Conservation (phyloP, 2,888 invertebrate genomes). For the Campoletis raptor region DNA sequence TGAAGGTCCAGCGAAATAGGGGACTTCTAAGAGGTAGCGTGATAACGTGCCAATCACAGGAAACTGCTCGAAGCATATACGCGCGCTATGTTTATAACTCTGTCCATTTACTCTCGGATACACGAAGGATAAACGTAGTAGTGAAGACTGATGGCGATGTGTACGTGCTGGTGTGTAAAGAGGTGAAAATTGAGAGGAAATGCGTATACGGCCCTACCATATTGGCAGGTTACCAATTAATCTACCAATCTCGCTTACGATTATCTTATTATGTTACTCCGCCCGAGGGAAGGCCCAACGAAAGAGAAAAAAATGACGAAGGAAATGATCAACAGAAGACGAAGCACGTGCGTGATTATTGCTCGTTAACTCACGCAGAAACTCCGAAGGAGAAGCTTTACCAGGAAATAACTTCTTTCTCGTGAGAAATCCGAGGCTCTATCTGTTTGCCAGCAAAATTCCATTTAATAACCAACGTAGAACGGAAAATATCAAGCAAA, state of each 20-base stretch:
- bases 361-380: conserved; percentile 64
- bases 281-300: conserved; percentile 7
- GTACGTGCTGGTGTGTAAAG: conserved; percentile 26
- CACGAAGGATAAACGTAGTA: conserved; percentile 62
- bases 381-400: neutral
- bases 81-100: conserved; percentile 4
- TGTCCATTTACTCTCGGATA: conserved; percentile 17
- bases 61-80: conserved; percentile 60
- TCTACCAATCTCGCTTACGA: conserved; percentile 73
- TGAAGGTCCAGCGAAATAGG: conserved; percentile 33
- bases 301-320: conserved; percentile 23
- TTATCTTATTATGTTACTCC: conserved; percentile 73
- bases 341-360: conserved; percentile 64
- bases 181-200: conserved; percentile 37
- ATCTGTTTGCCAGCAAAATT: conserved; percentile 63
- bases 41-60: conserved; percentile 72
- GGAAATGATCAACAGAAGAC: conserved; percentile 2
- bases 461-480: conserved; percentile 46
- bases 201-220: conserved; percentile 62
- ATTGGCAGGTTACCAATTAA: conserved; percentile 76
- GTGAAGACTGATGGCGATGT: conserved; percentile 42
- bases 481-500: conserved; percentile 10
- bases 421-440: conserved; percentile 64
- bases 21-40: conserved; percentile 62
- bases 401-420: conserved; percentile 53